A percentile compares a stretch with the other conserved stretches of the same genome.
Evolutionary conservation across 2,113 vertebrate species (phyloP).

Genomic region (Phainopepla nitens): DNA sequence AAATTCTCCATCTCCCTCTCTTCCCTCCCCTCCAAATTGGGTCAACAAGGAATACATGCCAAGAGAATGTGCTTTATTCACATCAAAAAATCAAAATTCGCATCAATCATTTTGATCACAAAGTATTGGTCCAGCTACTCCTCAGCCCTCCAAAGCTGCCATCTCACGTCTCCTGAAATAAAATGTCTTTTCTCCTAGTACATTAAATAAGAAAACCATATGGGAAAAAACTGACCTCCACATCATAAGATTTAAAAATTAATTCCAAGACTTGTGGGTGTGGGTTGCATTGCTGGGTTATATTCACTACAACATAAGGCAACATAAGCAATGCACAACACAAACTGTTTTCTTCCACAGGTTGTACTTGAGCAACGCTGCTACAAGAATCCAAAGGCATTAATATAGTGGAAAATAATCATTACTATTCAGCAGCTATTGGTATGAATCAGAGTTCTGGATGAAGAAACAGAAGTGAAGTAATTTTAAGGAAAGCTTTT

Average conservation of each 20-base stretch:
- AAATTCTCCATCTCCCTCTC: neutral
- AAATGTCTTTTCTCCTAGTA: neutral
- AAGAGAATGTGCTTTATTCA: neutral
- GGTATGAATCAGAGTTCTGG: neutral
- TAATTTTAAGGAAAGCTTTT: neutral
- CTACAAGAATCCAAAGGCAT: neutral
- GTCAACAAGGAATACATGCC: neutral
- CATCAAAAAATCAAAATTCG: neutral
- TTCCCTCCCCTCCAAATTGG: rapidly evolving
- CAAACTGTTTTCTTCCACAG: neutral
- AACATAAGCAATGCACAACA: neutral
- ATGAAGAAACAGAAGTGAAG: neutral
- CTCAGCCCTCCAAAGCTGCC: neutral
- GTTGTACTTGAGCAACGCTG: neutral
- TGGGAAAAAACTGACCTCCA: neutral
- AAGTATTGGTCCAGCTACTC: neutral
- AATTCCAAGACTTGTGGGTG: neutral
- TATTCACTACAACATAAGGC: neutral
- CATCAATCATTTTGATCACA: neutral
- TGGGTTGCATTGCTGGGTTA: neutral
- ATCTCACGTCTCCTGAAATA: neutral
- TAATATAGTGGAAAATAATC: neutral
- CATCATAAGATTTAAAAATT: neutral
- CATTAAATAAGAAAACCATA: neutral
- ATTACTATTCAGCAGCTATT: neutral